Percentiles rank a stretch among this genome's conserved stretches.
phyloP scores from a whole-genome alignment of 2,113 vertebrate species.

The Aythya baeri region DNA sequence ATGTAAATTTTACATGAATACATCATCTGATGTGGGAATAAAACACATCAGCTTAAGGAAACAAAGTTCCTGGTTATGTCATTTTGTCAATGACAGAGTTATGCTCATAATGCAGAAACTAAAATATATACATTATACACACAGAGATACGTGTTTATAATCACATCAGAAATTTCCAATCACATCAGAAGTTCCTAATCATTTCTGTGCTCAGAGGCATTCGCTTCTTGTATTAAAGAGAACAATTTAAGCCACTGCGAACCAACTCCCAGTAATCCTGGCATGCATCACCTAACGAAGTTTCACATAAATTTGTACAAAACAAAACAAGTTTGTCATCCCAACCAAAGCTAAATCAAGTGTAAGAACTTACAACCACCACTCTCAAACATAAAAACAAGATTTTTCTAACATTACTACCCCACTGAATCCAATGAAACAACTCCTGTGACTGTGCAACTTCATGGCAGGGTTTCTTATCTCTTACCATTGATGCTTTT shows the following conservation, averaged over 20 bases:
- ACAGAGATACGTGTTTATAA: too few relatives aligned
- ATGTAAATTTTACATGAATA: not conserved
- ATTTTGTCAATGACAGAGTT: not conserved
- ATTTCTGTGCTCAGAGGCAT: not conserved
- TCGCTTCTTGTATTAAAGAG: not conserved
- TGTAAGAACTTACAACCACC: not conserved
- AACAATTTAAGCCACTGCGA: not conserved
- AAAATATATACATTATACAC: not conserved
- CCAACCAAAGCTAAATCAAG: not conserved
- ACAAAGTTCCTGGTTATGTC: not conserved
- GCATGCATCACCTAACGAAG: not conserved
- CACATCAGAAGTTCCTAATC: not conserved
- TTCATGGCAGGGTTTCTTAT: not conserved
- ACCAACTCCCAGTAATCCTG: not conserved
- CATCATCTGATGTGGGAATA: not conserved
- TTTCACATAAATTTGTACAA: not conserved
- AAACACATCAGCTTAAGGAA: not conserved
- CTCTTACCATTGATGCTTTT: not conserved
- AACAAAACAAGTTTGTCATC: too few relatives aligned
- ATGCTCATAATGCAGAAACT: not conserved
- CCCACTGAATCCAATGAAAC: not conserved
- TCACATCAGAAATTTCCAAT: too few relatives aligned
- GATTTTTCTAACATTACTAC: not conserved
- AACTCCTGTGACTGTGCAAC: not conserved
- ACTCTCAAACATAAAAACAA: not conserved